Evolutionary conservation across 1,140 invertebrate genomes (phyloP).

Genomic region (Drosophila pseudoananassae): DNA sequence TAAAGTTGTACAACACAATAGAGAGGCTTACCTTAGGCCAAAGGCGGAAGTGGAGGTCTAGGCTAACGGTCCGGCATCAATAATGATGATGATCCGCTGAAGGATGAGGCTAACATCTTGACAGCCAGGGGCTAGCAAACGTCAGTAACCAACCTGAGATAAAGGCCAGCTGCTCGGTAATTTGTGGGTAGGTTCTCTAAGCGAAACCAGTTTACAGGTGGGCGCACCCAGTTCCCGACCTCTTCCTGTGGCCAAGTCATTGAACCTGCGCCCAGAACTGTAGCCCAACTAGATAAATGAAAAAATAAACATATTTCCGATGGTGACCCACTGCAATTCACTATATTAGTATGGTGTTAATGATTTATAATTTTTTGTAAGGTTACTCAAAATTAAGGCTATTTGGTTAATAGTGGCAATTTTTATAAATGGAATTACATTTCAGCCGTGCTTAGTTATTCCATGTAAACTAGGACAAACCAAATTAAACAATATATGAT

Average conservation of each 20-base stretch:
- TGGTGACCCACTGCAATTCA: constrained; percentile 22
- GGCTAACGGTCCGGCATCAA: constrained; percentile 1
- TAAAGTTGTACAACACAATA: background rate
- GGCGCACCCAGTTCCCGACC: constrained; percentile 9
- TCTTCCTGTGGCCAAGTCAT: constrained; percentile 71
- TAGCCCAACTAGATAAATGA: constrained; percentile 33
- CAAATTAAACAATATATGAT: too few species aligned
- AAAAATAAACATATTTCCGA: constrained; percentile 42
- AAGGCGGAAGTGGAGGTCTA: constrained; percentile 28
- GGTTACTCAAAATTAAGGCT: constrained; percentile 43
- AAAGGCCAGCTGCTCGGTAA: constrained; percentile 55
- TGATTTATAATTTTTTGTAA: constrained; percentile 41
- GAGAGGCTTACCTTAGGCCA: constrained; percentile 13
- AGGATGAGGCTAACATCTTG: constrained; percentile 52
- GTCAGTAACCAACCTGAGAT: constrained; percentile 41
- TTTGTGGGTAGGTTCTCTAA: constrained; percentile 39
- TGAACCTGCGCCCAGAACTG: constrained; percentile 54
- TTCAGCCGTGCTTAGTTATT: too few species aligned
- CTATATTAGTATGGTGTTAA: constrained; percentile 59
- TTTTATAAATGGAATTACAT: background rate
- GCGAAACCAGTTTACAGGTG: constrained; percentile 61
- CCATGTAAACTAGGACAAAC: too few species aligned
- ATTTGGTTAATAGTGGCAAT: constrained; percentile 46
- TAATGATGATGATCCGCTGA: constrained; percentile 55
- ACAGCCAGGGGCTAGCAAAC: constrained; percentile 46